These are phyloP conservation scores for Cladorhizidae sp. DNA, from an alignment of 37 sponge, comb jelly and placozoan species.

Conservation along the genomic window DNA sequence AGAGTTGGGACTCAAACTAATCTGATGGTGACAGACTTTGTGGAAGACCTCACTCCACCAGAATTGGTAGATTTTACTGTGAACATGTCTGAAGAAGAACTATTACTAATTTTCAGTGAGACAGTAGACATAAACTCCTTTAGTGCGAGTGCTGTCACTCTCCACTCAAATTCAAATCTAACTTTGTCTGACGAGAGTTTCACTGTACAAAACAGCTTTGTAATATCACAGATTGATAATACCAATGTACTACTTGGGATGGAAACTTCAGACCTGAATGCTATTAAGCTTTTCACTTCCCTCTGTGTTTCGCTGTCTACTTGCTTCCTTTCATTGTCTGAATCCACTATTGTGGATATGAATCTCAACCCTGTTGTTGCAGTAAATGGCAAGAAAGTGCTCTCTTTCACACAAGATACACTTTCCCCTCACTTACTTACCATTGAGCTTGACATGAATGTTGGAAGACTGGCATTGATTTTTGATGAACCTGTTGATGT, in stretches of 20 bases:
- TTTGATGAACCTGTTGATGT: slow-evolving; percentile 83
- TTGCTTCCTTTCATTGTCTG: slow-evolving; percentile 64
- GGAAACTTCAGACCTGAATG: slow-evolving; percentile 63
- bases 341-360: slow-evolving; percentile 73
- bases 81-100: slow-evolving; percentile 48
- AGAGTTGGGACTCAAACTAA: slow-evolving; percentile 10
- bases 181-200: slow-evolving; percentile 9
- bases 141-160: slow-evolving; percentile 47
- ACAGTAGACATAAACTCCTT: slow-evolving; percentile 66
- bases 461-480: slow-evolving; percentile 46
- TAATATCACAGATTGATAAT: slow-evolving; percentile 17
- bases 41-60: slow-evolving; percentile 64
- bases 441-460: slow-evolving; percentile 75
- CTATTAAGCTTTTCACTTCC: slow-evolving; percentile 63
- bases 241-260: slow-evolving; percentile 57
- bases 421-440: slow-evolving; percentile 44
- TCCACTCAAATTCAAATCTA: slow-evolving; percentile 48
- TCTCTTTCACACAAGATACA: slow-evolving; percentile 64
- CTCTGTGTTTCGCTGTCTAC: slow-evolving; percentile 55
- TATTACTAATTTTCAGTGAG: slow-evolving; percentile 79
- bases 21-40: slow-evolving; percentile 26
- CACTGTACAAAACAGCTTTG: slow-evolving; percentile 45
- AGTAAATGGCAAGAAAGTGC: slow-evolving; percentile 25
- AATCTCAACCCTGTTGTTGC: slow-evolving; percentile 58
- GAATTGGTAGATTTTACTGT: slow-evolving; percentile 59